These are phyloP conservation scores for Brachionus angularis DNA, from an alignment of 1,140 invertebrate species.

Conservation along the genomic window DNA sequence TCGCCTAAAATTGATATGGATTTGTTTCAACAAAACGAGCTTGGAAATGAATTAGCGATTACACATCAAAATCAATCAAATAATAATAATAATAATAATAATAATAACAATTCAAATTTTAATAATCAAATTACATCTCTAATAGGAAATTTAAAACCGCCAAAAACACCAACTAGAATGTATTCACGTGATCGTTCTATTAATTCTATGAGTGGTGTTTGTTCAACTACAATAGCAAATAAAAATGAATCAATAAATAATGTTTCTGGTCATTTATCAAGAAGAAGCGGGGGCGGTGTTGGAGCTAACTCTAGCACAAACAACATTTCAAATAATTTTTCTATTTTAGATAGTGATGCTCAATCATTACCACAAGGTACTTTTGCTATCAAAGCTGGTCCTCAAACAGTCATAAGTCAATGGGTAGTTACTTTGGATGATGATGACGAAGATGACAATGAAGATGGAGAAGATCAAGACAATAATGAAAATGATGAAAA, in stretches of 20 bases:
- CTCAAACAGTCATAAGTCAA: slow-evolving; percentile 38
- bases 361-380: slow-evolving; percentile 31
- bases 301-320: not conserved
- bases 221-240: not conserved
- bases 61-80: too few species aligned
- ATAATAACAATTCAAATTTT: not conserved
- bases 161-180: slow-evolving; percentile 34
- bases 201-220: not conserved
- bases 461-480: not conserved
- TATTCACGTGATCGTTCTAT: slow-evolving; percentile 5
- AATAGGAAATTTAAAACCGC: slow-evolving; percentile 17
- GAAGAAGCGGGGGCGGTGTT: too few species aligned
- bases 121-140: not conserved
- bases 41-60: not conserved
- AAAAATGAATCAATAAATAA: not conserved
- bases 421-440: slow-evolving; percentile 44
- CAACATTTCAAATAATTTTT: slow-evolving; percentile 26
- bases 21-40: slow-evolving; percentile 17
- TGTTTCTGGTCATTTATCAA: not conserved
- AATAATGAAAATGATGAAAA: not conserved
- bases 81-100: not conserved
- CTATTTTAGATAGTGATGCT: slow-evolving; percentile 39
- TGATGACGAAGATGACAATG: slow-evolving; percentile 24
- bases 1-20: slow-evolving; percentile 39
- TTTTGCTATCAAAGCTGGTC: slow-evolving; percentile 41